phyloP scores from a whole-genome alignment of 2,888 invertebrate species.

The Watsonalla cultraria region DNA sequence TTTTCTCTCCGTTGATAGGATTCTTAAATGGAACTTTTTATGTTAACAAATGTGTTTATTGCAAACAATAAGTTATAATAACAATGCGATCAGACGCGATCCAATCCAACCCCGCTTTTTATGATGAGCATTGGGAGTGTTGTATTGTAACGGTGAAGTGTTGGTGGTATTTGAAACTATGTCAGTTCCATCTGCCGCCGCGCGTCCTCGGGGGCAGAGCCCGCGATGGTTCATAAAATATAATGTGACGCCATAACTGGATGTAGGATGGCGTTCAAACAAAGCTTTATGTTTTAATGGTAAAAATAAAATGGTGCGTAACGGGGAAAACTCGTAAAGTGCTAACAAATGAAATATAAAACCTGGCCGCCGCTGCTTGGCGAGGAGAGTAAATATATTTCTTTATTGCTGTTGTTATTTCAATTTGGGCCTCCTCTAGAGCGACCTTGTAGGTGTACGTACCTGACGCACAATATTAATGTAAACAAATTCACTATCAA shows the following conservation, averaged over 20 bases:
- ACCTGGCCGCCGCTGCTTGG: slow-evolving; percentile 18
- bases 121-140: neutral
- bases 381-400: slow-evolving; percentile 31
- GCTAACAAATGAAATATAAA: slow-evolving; percentile 33
- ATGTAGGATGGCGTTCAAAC: slow-evolving; percentile 7
- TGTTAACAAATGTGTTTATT: no score
- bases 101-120: no score
- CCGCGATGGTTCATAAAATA: neutral
- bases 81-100: no score
- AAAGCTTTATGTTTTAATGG: slow-evolving; percentile 21
- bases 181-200: neutral
- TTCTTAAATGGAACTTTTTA: no score
- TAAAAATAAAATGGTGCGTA: slow-evolving; percentile 25
- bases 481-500: no score
- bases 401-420: slow-evolving; percentile 34
- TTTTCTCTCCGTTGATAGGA: no score
- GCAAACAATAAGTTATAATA: no score
- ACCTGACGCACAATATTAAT: neutral
- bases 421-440: slow-evolving; percentile 21
- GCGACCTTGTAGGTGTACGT: neutral
- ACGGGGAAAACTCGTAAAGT: slow-evolving; percentile 34
- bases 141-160: neutral
- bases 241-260: neutral
- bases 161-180: neutral
- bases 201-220: neutral